Conservation (phyloP, 2,797 vertebrate genomes). For the Pseudochirops cupreus region DNA sequence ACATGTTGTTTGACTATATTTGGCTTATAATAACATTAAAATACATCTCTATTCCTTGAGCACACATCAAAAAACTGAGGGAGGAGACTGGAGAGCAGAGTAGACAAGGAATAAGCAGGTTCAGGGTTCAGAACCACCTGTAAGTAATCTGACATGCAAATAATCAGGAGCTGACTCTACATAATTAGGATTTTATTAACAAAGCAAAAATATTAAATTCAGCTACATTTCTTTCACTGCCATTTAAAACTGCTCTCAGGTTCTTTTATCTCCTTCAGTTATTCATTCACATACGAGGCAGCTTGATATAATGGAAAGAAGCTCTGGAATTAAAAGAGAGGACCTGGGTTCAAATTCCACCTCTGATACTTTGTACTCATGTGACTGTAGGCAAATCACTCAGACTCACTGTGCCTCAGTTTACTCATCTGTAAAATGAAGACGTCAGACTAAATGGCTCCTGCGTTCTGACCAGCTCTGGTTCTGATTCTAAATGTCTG, state of each 20-base stretch:
- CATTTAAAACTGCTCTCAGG: constrained; percentile 16
- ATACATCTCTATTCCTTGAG: not conserved
- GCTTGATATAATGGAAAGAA: not conserved
- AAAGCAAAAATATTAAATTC: constrained; percentile 49
- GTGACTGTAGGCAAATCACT: not conserved
- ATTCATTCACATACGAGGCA: not conserved
- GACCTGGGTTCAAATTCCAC: not conserved
- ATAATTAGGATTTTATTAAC: constrained; percentile 32
- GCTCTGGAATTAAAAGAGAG: not conserved
- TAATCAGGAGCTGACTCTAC: not conserved
- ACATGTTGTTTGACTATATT: constrained; percentile 44
- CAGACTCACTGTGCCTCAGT: not conserved
- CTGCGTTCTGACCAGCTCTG: not conserved
- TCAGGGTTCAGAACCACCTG: not conserved
- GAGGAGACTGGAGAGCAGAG: not conserved
- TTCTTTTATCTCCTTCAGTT: not conserved
- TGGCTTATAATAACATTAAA: constrained; percentile 21
- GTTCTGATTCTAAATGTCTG: not conserved
- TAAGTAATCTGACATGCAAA: not conserved
- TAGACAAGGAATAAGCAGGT: constrained; percentile 11
- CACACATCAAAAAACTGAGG: constrained; percentile 8
- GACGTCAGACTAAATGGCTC: not conserved
- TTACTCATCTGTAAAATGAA: not conserved
- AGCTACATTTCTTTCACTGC: constrained; percentile 31
- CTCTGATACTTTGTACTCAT: not conserved